Evolutionary conservation across 2,888 invertebrate genomes (phyloP), one percentile per base, ranked within the genome.

Genomic region (Temnothorax rugatulus): DNA sequence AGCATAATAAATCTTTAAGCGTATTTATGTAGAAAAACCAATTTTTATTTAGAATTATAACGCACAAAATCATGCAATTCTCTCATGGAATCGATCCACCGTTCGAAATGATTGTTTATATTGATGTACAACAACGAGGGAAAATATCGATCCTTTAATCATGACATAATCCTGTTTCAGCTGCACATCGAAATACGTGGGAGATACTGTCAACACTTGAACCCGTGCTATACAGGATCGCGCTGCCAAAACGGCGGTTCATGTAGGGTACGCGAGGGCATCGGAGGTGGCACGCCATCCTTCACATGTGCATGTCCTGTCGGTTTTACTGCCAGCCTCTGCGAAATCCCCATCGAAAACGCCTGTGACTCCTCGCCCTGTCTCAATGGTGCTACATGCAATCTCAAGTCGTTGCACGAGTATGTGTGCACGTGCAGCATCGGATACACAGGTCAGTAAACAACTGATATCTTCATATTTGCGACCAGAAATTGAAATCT

Each of bases 221-320:
- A 99, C 95, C 99, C 99, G 3, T 99, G 99, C 95, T 97, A 97
- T 94, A 98, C 98, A 87, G 98, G 98, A 64, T 97, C 97, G 18
- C 96, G 98, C 44, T 99, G 99, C 95, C 98, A 98, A 95, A 99
- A 99, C 95, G 99, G 99, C 41, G 99, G 99, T 85, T 97, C 97
- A 59, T 99, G 99, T 95, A 96, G 97, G 87, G 98, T 98, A 77
- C 96, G 97, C 82, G 95, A 96, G 85, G 96, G 96, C 66, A 96
- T 96, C 83, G 95, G 96, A 1, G 97, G 97, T 68, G 97, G 97
- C 3, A 97, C 97, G 4, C 98, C 98, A 0, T 97, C 97, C 84
- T 98, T 99, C 95, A 96, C 96, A 91, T 99, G 99, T 95, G 96
- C 97, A 91, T 99, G 99, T 94, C 98, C 98, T 21, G 96, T 99